These are phyloP conservation scores for Eptesicus fuscus DNA, from an alignment of 2,113 vertebrate genomes.

Conservation along the genomic window DNA sequence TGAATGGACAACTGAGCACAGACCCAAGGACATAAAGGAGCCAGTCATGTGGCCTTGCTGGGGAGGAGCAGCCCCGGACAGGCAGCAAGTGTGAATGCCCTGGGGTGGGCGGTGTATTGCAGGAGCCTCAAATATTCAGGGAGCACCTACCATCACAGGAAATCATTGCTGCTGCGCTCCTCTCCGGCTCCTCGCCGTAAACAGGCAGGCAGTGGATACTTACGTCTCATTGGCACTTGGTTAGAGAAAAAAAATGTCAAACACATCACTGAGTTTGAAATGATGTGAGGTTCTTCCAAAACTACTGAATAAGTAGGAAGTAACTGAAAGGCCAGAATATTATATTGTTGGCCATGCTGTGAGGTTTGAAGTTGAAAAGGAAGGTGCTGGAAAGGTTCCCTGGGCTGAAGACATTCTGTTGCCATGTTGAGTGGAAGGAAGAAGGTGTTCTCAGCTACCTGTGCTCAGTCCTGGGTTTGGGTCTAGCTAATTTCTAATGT, in stretches of 20 bases:
- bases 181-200: not conserved
- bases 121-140: not conserved
- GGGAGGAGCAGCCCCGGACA: not conserved
- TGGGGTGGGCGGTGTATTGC: not conserved
- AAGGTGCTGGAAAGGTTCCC: not conserved
- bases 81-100: not conserved
- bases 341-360: too few species aligned
- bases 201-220: not conserved
- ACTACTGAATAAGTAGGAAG: not conserved
- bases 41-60: fast-evolving
- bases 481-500: not conserved
- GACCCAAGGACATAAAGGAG: not conserved
- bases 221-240: not conserved
- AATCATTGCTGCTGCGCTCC: fast-evolving
- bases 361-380: not conserved
- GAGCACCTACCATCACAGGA: fast-evolving
- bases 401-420: not conserved
- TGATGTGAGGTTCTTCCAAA: not conserved
- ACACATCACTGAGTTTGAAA: not conserved
- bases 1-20: not conserved
- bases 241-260: not conserved
- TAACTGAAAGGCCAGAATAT: not conserved
- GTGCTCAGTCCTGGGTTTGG: not conserved
- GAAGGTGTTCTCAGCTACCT: not conserved
- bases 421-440: not conserved